phyloP scores from a whole-genome alignment of 2,797 vertebrate species.

The Tympanoctomys barrerae region DNA sequence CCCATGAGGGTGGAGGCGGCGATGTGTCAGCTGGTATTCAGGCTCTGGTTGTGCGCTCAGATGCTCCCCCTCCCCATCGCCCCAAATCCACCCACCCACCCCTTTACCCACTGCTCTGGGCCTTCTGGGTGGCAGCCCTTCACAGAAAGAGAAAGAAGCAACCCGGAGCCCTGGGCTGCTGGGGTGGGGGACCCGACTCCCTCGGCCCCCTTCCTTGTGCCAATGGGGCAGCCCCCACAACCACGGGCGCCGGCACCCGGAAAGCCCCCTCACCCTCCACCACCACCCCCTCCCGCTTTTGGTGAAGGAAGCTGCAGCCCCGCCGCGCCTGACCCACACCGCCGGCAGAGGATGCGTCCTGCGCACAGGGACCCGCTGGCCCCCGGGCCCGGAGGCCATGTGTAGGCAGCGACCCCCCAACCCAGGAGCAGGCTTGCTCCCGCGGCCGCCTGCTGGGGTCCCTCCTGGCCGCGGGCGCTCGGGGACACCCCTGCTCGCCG shows the following conservation, averaged over 20 bases:
- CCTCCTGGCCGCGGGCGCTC: slow-evolving; percentile 66
- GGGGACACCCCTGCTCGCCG: slow-evolving; percentile 67
- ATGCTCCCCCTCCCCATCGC: slow-evolving; percentile 88
- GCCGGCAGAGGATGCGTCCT: slow-evolving; percentile 61
- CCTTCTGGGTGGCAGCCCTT: slow-evolving; percentile 83
- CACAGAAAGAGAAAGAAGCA: slow-evolving; percentile 13
- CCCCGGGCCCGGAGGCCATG: slow-evolving; percentile 62
- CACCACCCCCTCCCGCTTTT: not conserved
- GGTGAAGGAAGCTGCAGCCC: slow-evolving; percentile 61
- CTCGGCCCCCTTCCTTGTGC: slow-evolving; percentile 51
- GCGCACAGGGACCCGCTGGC: slow-evolving; percentile 43
- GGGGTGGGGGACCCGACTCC: slow-evolving; percentile 68
- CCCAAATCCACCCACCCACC: slow-evolving; percentile 85
- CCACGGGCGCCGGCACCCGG: slow-evolving; percentile 64
- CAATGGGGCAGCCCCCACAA: slow-evolving; percentile 77
- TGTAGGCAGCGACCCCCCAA: slow-evolving; percentile 62
- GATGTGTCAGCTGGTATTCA: slow-evolving; percentile 87
- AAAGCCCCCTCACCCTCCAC: not conserved
- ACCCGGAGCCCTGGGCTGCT: slow-evolving; percentile 63
- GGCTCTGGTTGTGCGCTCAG: slow-evolving; percentile 84
- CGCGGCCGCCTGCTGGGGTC: slow-evolving; percentile 59
- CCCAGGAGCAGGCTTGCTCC: slow-evolving; percentile 66
- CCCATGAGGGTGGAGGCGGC: slow-evolving; percentile 83
- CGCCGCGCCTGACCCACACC: slow-evolving; percentile 53
- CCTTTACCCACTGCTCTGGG: slow-evolving; percentile 82